A percentile compares a stretch with the other conserved stretches of the same genome.
These are phyloP conservation scores for Salmo trutta DNA, from an alignment of 2,797 vertebrate genomes.

Conservation along the genomic window DNA sequence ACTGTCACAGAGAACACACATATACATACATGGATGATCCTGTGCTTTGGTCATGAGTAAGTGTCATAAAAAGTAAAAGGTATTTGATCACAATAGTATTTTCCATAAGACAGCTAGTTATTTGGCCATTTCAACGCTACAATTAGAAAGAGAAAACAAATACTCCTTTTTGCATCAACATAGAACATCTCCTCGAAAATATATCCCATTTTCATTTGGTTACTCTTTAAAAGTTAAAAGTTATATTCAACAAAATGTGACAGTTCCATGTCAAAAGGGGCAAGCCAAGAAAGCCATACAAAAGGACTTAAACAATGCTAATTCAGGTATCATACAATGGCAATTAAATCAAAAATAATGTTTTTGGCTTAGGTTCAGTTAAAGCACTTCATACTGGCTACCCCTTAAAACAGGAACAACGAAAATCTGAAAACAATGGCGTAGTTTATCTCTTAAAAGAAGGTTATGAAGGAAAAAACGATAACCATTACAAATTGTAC, in stretches of 20 bases:
- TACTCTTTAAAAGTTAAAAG: conserved; percentile 60
- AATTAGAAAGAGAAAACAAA: conserved; percentile 54
- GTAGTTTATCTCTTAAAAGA: conserved; percentile 34
- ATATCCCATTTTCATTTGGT: conserved; percentile 77
- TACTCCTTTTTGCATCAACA: conserved; percentile 59
- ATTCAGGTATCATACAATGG: conserved; percentile 21
- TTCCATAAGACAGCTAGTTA: conserved; percentile 56
- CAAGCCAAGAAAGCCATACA: conserved; percentile 22
- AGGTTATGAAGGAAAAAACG: conserved; percentile 54
- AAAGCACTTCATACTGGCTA: conserved; percentile 63
- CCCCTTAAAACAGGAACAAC: conserved; percentile 58
- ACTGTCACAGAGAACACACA: conserved; percentile 46
- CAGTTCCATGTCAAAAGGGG: conserved; percentile 47
- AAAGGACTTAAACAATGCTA: conserved; percentile 21
- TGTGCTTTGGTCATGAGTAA: conserved; percentile 68
- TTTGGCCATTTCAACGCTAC: conserved; percentile 72
- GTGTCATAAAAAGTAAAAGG: conserved; percentile 53
- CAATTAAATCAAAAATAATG: conserved; percentile 42
- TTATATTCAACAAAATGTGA: conserved; percentile 57
- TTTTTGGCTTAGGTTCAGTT: conserved; percentile 65
- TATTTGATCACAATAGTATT: conserved; percentile 73
- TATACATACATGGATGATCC: conserved; percentile 41
- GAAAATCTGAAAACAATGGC: conserved; percentile 48
- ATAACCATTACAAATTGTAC: conserved; percentile 69
- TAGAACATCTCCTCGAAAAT: conserved; percentile 75